Evolutionary conservation across 2,113 vertebrate species (phyloP).

Genomic region (Ceyx cyanopectus): DNA sequence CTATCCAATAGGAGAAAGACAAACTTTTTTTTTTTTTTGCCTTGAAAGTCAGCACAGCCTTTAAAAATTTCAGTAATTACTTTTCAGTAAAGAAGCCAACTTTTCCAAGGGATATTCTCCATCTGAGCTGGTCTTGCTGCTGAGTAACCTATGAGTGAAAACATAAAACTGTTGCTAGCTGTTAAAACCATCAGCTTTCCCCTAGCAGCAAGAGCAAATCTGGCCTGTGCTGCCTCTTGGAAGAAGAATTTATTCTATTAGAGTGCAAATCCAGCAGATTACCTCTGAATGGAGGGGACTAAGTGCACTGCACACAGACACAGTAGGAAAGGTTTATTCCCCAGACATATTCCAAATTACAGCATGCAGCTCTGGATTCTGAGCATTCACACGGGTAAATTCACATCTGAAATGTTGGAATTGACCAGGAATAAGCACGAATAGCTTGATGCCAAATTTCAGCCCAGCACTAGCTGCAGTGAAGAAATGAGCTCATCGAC

Average conservation of each 20-base stretch:
- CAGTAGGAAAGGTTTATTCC: neutral
- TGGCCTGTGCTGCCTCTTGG: neutral
- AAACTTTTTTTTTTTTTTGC: neutral
- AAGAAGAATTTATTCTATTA: neutral
- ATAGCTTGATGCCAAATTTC: neutral
- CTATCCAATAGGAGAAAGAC: neutral
- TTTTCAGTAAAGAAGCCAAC: neutral
- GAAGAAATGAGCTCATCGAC: neutral
- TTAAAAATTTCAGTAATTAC: neutral
- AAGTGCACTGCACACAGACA: neutral
- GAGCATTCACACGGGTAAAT: neutral
- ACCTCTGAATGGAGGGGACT: neutral
- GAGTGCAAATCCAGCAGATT: neutral
- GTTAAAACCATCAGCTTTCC: slow-evolving; percentile 19
- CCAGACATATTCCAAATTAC: neutral
- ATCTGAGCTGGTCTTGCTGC: neutral
- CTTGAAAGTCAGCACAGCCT: neutral
- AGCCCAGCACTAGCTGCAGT: neutral
- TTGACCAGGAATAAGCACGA: neutral
- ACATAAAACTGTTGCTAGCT: neutral
- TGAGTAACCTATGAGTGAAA: neutral
- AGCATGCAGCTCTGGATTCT: neutral
- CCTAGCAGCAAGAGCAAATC: neutral
- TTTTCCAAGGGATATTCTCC: neutral
- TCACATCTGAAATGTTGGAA: neutral